Conservation (phyloP, 2,888 invertebrate genomes). For the Cryptocephalus moraei region DNA sequence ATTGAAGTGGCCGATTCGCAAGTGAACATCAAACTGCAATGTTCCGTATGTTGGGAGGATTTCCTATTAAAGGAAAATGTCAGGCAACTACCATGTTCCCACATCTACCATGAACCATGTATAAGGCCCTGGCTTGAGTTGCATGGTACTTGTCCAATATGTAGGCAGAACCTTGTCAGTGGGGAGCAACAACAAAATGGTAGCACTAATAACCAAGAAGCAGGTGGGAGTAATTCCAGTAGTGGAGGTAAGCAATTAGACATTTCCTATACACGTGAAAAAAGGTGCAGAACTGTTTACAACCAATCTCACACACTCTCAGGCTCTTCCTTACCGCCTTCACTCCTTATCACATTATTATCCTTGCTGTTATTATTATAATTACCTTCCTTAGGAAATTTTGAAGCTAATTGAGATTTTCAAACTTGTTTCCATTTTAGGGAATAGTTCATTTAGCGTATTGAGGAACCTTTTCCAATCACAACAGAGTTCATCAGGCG, state of each 20-base stretch:
- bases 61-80: constrained; percentile 65
- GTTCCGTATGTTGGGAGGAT: constrained; percentile 96
- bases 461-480: constrained; percentile 14
- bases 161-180: constrained; percentile 59
- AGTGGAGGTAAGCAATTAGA: constrained; percentile 11
- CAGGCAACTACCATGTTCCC: constrained; percentile 72
- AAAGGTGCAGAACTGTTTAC: too few relatives aligned
- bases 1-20: constrained; percentile 67
- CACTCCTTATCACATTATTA: too few relatives aligned
- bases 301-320: too few relatives aligned
- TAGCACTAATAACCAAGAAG: constrained; percentile 16
- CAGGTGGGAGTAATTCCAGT: constrained; percentile 7
- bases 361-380: too few relatives aligned
- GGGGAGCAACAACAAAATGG: constrained; percentile 23
- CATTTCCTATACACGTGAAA: too few relatives aligned
- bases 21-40: constrained; percentile 72
- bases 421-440: constrained; percentile 5
- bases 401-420: too few relatives aligned
- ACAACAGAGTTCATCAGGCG: constrained; percentile 11
- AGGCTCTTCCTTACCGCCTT: too few relatives aligned
- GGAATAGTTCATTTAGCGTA: constrained; percentile 9
- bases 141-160: constrained; percentile 94
- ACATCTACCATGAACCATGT: constrained; percentile 86
- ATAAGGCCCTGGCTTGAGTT: constrained; percentile 93
- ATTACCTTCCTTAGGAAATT: too few relatives aligned